Base-by-base conservation (phyloP, 2,888 invertebrate genomes). In the Parelbella ahira region DNA sequence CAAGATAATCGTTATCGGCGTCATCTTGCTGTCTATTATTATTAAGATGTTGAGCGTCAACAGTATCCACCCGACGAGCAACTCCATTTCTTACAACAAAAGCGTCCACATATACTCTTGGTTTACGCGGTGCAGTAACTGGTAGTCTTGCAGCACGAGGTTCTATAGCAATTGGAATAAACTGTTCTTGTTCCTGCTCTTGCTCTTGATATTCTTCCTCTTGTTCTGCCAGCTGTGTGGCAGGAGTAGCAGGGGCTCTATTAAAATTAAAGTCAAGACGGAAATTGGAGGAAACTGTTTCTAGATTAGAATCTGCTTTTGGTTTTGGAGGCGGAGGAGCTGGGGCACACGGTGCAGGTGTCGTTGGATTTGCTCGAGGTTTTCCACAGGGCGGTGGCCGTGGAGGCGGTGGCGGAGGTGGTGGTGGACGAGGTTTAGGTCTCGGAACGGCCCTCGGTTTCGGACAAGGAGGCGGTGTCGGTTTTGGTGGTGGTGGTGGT, bases 31-130 rank as follows among this genome's bases (percentile, higher is more conserved):
- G 33, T 1, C 10, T 23, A 3, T 23, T 18, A 11, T 55, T 45
- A 13, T 60, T 59, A 23, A 51, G 58, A 30, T 61, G 65, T 15
- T 63, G 56, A 0, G 84, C 87, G 47, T 87, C 84, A 3, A 81
- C 59, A 0, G 88, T 68, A 48, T 73, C 66, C 9, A 82, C 76
- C 34, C 75, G 70, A 28, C 74, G 74, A 0, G 81, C 65, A n/a
- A 79, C 71, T n/a, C 88, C 88, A 53, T 82, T 67, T 10, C 75
- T 62, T 4, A 88, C 68, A 4, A 88, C 75, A 51, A 84, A 87
- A 0, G 88, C 88, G 48, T 88, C 87, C 5, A 88, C 77, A 53
- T 70, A 88, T 7, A 88, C 86, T 33, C 83, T 75, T 0, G 84
- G 80, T 8, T 68, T 59, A 1, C 75, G 68, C 20, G 75, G 71